Conservation (phyloP, 2,797 vertebrate species). For the Margarornis squamiger region DNA sequence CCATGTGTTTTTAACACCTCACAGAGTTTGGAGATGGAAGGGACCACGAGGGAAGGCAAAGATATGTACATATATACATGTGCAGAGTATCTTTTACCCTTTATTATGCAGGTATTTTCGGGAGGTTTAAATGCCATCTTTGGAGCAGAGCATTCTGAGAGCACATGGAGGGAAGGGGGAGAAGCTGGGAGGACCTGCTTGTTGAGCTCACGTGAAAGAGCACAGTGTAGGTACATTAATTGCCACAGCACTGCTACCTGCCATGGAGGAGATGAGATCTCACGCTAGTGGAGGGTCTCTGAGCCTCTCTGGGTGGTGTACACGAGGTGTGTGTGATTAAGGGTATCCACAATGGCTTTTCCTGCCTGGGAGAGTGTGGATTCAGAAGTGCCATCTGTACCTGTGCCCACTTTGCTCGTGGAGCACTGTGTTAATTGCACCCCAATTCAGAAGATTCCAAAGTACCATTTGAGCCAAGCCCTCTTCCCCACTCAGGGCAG, state of each 20-base stretch:
- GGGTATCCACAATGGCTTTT: not conserved
- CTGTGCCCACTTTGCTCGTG: rapidly evolving
- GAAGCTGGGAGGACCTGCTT: not conserved
- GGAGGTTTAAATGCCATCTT: conserved; percentile 24
- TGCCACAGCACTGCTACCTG: not conserved
- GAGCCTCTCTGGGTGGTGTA: not conserved
- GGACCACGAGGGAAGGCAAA: not conserved
- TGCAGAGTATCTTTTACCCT: not conserved
- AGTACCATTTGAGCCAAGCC: not conserved
- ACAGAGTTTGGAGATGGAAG: not conserved
- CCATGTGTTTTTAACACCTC: not conserved
- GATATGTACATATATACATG: not conserved
- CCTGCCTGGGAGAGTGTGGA: not conserved
- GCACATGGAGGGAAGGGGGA: not conserved
- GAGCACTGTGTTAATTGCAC: not conserved
- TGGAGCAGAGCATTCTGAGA: not conserved
- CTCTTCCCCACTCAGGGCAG: not conserved
- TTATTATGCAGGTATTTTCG: conserved; percentile 33
- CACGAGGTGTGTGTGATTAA: not conserved
- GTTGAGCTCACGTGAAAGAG: not conserved
- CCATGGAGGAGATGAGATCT: not conserved
- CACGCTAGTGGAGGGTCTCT: not conserved
- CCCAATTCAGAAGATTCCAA: not conserved
- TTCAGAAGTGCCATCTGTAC: not conserved
- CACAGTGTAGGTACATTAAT: not conserved